These are phyloP conservation scores for Sesia apiformis DNA, from an alignment of 2,888 invertebrate genomes.

Conservation along the genomic window DNA sequence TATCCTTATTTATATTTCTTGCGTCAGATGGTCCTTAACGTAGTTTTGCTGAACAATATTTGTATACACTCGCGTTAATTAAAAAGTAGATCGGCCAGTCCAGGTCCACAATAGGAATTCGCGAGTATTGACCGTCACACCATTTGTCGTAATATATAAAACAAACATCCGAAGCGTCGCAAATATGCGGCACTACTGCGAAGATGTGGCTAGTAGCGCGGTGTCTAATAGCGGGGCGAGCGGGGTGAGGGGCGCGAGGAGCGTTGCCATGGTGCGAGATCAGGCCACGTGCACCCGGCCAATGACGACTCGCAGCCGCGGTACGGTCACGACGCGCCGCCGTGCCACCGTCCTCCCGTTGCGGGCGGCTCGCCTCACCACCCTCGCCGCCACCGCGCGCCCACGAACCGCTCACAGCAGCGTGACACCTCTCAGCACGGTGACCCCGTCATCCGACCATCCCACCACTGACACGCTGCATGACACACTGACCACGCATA, in stretches of 20 bases:
- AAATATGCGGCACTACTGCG: constrained; percentile 17
- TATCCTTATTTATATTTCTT: no score
- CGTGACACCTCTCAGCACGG: background rate
- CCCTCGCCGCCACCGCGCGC: background rate
- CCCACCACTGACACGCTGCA: background rate
- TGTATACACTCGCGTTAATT: no score
- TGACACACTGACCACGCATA: background rate
- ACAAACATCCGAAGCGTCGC: constrained; percentile 1
- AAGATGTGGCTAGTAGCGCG: constrained; percentile 10
- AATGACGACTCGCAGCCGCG: constrained; percentile 59
- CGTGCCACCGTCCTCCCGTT: background rate
- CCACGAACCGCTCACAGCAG: background rate
- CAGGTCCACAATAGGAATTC: constrained; percentile 9
- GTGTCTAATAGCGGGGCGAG: constrained; percentile 25
- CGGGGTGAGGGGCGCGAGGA: constrained; percentile 19
- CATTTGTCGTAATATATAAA: constrained; percentile 1
- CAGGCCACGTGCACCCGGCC: constrained; percentile 82
- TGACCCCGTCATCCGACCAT: background rate
- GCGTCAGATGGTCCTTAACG: no score
- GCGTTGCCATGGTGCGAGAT: constrained; percentile 82
- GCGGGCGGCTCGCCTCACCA: background rate
- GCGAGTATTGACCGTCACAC: constrained; percentile 41
- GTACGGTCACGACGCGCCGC: background rate
- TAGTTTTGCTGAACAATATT: no score
- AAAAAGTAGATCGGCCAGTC: no score